A percentile compares a stretch with the other conserved stretches of the same genome.
phyloP scores from a whole-genome alignment of 2,797 vertebrate genomes.

The Craterocephalus amniculus region DNA sequence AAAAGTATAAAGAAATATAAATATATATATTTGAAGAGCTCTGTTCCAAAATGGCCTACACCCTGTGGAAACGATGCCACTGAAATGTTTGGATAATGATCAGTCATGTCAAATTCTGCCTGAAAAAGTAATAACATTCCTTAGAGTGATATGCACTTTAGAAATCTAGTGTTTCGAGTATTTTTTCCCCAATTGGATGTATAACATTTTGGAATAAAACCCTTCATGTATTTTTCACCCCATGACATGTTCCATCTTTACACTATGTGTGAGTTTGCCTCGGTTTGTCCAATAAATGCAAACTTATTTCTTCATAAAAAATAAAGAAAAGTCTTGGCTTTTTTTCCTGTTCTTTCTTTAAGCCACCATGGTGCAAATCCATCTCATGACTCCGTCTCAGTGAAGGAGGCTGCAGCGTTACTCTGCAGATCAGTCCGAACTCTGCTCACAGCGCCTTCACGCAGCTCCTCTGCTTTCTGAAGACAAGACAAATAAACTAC shows the following conservation, averaged over 20 bases:
- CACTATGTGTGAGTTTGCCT: slow-evolving; percentile 72
- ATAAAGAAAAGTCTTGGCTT: neutral
- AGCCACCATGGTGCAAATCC: neutral
- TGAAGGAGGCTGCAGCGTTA: neutral
- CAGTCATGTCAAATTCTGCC: neutral
- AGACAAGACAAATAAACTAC: neutral
- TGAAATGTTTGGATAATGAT: slow-evolving; percentile 1
- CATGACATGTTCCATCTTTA: slow-evolving; percentile 71
- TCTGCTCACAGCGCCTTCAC: neutral
- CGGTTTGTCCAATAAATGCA: slow-evolving; percentile 78
- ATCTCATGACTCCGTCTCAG: neutral
- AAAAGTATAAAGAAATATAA: slow-evolving; percentile 48
- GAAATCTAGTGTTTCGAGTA: slow-evolving; percentile 12
- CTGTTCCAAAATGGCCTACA: slow-evolving; percentile 54
- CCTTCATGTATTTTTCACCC: slow-evolving; percentile 68
- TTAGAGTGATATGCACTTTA: slow-evolving; percentile 26
- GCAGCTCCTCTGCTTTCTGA: slow-evolving; percentile 3
- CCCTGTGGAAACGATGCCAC: slow-evolving; percentile 24
- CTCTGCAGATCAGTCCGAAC: neutral
- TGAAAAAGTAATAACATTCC: slow-evolving; percentile 25
- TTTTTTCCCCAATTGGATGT: slow-evolving; percentile 24
- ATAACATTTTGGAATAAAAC: slow-evolving; percentile 61
- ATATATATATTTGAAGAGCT: slow-evolving; percentile 63
- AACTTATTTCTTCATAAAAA: slow-evolving; percentile 75
- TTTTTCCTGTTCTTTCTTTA: neutral